Conservation (phyloP, 2,113 vertebrate species). For the Scytalopus superciliaris region DNA sequence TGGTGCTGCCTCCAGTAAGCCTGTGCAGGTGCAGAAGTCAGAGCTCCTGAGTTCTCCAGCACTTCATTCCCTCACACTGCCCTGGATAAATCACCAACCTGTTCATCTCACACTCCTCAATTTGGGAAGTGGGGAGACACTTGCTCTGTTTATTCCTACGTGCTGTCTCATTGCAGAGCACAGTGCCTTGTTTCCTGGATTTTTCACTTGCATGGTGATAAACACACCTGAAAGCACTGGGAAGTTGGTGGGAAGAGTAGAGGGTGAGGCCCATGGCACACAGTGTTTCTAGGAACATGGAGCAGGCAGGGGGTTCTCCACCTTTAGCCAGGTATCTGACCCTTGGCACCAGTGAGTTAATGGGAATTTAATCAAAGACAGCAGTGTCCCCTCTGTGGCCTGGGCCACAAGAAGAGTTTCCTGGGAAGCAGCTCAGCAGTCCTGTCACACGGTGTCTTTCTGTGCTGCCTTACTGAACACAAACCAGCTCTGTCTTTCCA, state of each 20-base stretch:
- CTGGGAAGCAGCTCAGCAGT: background rate
- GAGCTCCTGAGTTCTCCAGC: background rate
- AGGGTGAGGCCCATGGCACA: accelerated
- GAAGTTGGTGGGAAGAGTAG: background rate
- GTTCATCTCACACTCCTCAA: background rate
- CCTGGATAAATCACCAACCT: background rate
- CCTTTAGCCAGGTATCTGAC: background rate
- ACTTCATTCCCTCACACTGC: background rate
- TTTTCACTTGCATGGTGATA: background rate
- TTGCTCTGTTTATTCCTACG: background rate
- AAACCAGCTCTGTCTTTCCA: background rate
- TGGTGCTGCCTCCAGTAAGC: background rate
- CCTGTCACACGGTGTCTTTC: background rate
- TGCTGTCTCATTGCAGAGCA: background rate
- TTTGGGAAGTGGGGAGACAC: background rate
- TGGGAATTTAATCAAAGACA: background rate
- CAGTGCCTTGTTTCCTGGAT: background rate
- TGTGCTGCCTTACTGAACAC: background rate
- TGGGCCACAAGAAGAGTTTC: background rate
- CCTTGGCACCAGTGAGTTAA: background rate
- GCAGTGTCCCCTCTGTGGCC: background rate
- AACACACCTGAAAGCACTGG: background rate
- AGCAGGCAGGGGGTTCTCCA: background rate
- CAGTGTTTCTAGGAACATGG: background rate
- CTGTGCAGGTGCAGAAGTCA: accelerated